Percentiles rank a stretch among this genome's conserved stretches.
These are phyloP conservation scores for Orthonyx spaldingii DNA, from an alignment of 2,113 vertebrate genomes.

Conservation along the genomic window DNA sequence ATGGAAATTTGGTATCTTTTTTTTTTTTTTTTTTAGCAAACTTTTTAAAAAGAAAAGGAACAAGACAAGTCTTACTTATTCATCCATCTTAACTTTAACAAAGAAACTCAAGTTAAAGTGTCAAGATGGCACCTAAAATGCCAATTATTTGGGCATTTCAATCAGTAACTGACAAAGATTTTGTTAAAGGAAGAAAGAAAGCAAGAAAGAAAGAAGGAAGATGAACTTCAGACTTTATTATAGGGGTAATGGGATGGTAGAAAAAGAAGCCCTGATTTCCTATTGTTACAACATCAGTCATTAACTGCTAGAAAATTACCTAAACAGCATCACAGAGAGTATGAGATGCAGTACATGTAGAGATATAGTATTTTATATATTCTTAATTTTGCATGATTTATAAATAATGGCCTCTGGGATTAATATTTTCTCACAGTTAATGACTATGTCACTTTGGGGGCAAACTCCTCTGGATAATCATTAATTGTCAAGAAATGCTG, in stretches of 20 bases:
- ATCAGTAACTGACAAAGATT: not conserved
- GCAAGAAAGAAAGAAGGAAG: not conserved
- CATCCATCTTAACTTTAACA: not conserved
- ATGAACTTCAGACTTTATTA: not conserved
- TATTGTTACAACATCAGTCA: not conserved
- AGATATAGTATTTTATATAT: not conserved
- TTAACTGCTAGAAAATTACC: constrained; percentile 1
- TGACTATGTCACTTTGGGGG: no score
- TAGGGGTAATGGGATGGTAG: not conserved
- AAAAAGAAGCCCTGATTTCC: constrained; percentile 13
- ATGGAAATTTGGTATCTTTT: fast-evolving
- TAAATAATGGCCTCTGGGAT: constrained; percentile 15
- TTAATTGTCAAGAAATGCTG: constrained; percentile 27
- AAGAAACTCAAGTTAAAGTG: not conserved
- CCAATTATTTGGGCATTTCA: not conserved
- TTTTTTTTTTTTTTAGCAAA: not conserved
- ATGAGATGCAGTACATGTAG: not conserved
- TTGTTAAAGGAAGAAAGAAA: not conserved
- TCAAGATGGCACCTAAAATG: not conserved
- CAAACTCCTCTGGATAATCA: not conserved
- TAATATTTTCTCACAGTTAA: constrained; percentile 15
- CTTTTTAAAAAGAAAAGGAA: not conserved
- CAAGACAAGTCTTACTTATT: not conserved
- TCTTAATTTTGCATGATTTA: constrained; percentile 12
- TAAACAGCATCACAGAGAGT: not conserved